Evolutionary conservation across 2,888 invertebrate genomes (phyloP).

Genomic region (Chalcosyrphus nemorum): DNA sequence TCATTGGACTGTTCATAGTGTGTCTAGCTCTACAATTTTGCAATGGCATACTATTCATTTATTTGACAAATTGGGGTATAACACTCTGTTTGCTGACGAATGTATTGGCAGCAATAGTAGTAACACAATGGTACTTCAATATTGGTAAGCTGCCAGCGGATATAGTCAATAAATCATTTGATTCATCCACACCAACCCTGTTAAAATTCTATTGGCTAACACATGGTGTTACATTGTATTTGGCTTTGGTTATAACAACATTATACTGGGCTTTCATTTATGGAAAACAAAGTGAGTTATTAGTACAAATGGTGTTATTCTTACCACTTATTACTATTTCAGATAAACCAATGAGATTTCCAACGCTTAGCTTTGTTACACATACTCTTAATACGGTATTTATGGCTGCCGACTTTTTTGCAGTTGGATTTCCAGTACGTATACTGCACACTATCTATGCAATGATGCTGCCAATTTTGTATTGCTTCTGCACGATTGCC

Average conservation of each 20-base stretch:
- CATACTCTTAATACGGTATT: slow-evolving; percentile 89
- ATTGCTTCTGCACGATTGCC: slow-evolving; percentile 84
- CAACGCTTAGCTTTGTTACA: slow-evolving; percentile 87
- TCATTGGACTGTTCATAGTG: slow-evolving; percentile 76
- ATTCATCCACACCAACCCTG: slow-evolving; percentile 75
- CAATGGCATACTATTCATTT: slow-evolving; percentile 80
- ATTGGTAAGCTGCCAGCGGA: slow-evolving; percentile 74
- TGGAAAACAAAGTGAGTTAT: slow-evolving; percentile 79
- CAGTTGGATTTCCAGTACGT: slow-evolving; percentile 88
- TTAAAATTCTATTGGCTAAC: slow-evolving; percentile 87
- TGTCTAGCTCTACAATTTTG: slow-evolving; percentile 77
- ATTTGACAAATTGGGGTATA: slow-evolving; percentile 82
- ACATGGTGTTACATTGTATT: slow-evolving; percentile 86
- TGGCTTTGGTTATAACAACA: slow-evolving; percentile 88
- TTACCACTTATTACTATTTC: slow-evolving; percentile 38
- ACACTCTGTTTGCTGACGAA: slow-evolving; percentile 78
- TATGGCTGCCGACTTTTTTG: slow-evolving; percentile 87
- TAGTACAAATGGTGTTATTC: too few species aligned
- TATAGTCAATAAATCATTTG: slow-evolving; percentile 72
- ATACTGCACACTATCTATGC: slow-evolving; percentile 86
- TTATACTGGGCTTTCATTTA: slow-evolving; percentile 87
- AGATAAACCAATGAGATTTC: slow-evolving; percentile 85
- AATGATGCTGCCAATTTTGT: slow-evolving; percentile 84
- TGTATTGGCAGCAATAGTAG: slow-evolving; percentile 78
- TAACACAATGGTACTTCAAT: slow-evolving; percentile 80